Evolutionary conservation across 30 jellyfish, hydroid and myxozoan genomes (phyloP).

Genomic region (Pseudorhiza aurosa): DNA sequence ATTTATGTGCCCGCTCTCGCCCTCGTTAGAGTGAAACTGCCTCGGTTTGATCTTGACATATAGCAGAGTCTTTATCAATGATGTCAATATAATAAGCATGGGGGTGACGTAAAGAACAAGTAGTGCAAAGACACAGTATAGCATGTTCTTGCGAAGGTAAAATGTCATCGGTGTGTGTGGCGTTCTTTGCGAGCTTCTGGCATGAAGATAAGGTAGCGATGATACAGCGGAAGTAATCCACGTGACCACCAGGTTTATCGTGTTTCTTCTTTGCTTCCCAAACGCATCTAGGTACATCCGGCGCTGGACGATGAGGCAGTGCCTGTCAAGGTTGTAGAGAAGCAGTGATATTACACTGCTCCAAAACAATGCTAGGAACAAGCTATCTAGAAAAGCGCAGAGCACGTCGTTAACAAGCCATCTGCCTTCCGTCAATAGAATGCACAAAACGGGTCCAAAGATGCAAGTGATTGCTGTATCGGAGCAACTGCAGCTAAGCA

Average conservation of each 20-base stretch:
- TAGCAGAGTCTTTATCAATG: constrained; percentile 12
- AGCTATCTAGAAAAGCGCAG: constrained; percentile 36
- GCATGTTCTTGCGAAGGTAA: constrained; percentile 17
- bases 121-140: constrained; percentile 21
- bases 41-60: neutral
- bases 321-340: constrained; percentile 59
- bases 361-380: constrained; percentile 47
- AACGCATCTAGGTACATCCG: constrained; percentile 35
- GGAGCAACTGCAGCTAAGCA: constrained; percentile 46
- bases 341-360: constrained; percentile 23
- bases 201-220: constrained; percentile 16
- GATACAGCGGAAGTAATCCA: constrained; percentile 29
- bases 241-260: neutral
- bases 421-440: neutral
- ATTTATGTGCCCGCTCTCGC: neutral
- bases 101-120: constrained; percentile 23
- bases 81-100: constrained; percentile 7
- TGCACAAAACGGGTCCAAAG: constrained; percentile 50
- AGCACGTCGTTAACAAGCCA: neutral
- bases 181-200: neutral
- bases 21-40: neutral
- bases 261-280: constrained; percentile 37
- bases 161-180: constrained; percentile 35
- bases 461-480: constrained; percentile 27
- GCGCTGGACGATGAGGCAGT: constrained; percentile 51